These are phyloP conservation scores for Drosophila orosa DNA, from an alignment of 1,140 invertebrate genomes.

Conservation along the genomic window DNA sequence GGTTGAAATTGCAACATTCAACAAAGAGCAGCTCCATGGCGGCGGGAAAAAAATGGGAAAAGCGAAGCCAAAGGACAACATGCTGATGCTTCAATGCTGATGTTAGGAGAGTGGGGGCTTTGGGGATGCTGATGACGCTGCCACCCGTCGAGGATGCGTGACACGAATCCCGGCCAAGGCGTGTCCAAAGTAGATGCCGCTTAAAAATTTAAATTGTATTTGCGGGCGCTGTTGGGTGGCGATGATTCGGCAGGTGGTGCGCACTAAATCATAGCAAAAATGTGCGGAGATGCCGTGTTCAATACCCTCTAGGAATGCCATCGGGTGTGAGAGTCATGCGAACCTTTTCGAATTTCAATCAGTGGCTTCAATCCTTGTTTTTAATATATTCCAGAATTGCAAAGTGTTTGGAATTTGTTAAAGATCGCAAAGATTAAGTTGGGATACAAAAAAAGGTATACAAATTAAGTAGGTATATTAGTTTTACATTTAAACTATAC, in stretches of 20 bases:
- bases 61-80: conserved; percentile 59
- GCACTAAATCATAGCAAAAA: conserved; percentile 71
- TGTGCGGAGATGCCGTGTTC: conserved; percentile 31
- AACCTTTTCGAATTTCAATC: conserved; percentile 13
- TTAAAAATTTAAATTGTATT: conserved; percentile 83
- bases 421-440: not conserved
- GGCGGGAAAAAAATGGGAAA: conserved; percentile 13
- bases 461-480: not conserved
- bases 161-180: conserved; percentile 69
- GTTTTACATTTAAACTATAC: no score
- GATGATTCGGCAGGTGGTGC: conserved; percentile 65
- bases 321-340: not conserved
- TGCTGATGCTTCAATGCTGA: conserved; percentile 66
- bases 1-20: conserved; percentile 81
- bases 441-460: not conserved
- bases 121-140: conserved; percentile 58
- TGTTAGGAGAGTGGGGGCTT: conserved; percentile 21
- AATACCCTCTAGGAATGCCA: conserved; percentile 34
- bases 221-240: conserved; percentile 50
- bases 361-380: not conserved
- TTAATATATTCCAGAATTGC: conserved; percentile 1
- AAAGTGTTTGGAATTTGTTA: not conserved
- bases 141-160: conserved; percentile 73
- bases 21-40: conserved; percentile 29
- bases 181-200: conserved; percentile 73